Evolutionary conservation across 2,888 invertebrate species (phyloP).

Genomic region (Pimpla rufipes): DNA sequence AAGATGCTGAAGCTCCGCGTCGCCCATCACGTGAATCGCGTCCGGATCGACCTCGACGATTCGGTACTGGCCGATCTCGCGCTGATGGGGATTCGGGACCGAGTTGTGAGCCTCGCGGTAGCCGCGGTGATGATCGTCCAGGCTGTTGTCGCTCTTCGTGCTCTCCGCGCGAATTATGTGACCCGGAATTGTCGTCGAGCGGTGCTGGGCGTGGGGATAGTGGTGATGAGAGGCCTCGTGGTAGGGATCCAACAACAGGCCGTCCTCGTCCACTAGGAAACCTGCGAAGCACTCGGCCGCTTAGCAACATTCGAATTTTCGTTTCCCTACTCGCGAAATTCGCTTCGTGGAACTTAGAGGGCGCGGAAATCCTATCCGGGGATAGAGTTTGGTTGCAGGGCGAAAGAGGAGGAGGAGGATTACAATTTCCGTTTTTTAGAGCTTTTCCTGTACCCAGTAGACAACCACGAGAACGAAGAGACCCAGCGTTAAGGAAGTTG

Average conservation of each 20-base stretch:
- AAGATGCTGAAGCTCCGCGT: conserved; percentile 76
- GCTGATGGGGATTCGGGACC: conserved; percentile 64
- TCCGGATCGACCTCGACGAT: conserved; percentile 76
- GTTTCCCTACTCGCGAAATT: neutral
- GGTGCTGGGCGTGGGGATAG: conserved; percentile 66
- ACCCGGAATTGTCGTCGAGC: conserved; percentile 38
- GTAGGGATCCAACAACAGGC: conserved; percentile 70
- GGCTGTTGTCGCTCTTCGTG: conserved; percentile 74
- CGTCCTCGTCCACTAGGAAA: conserved; percentile 79
- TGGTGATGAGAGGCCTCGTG: conserved; percentile 65
- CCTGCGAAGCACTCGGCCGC: conserved; percentile 76
- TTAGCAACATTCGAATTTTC: conserved; percentile 61
- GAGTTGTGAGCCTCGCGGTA: conserved; percentile 70
- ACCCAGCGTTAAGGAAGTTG: conserved; percentile 41
- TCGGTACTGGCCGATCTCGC: conserved; percentile 71
- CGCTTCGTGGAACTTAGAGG: no score
- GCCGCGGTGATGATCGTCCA: conserved; percentile 74
- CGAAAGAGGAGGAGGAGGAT: neutral
- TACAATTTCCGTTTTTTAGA: conserved; percentile 1
- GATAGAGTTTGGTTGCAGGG: neutral
- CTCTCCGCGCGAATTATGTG: conserved; percentile 74
- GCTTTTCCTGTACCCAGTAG: conserved; percentile 37
- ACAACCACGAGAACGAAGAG: conserved; percentile 44
- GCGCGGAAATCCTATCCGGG: neutral
- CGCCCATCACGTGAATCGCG: conserved; percentile 78